Percentiles rank a stretch among this genome's conserved stretches.
These are phyloP conservation scores for Eurypyga helias DNA, from an alignment of 2,113 vertebrate species.

Conservation along the genomic window DNA sequence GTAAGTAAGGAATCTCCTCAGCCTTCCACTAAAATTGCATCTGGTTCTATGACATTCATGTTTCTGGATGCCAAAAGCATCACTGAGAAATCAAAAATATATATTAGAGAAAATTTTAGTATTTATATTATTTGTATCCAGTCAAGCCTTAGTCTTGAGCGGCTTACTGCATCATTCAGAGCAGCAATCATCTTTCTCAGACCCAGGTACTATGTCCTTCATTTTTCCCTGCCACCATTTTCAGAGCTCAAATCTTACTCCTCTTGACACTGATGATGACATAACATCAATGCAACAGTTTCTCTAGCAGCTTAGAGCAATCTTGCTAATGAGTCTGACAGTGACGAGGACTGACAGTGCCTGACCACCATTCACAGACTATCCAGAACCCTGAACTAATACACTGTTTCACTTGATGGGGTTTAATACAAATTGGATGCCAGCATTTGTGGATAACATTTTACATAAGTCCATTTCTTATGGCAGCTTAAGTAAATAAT, in stretches of 20 bases:
- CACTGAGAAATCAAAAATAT: background rate
- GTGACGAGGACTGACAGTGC: background rate
- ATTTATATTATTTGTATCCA: background rate
- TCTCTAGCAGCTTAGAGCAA: slow-evolving; percentile 8
- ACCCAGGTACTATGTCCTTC: background rate
- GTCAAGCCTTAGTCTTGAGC: background rate
- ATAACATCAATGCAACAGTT: background rate
- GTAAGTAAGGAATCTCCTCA: accelerated
- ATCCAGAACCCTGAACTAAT: background rate
- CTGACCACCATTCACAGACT: background rate
- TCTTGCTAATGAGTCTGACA: background rate
- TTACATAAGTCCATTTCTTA: background rate
- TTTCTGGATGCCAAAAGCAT: background rate
- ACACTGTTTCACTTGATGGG: background rate
- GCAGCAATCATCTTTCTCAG: background rate
- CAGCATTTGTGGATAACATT: background rate
- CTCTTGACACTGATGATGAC: background rate
- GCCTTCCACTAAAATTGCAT: background rate
- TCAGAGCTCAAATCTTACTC: background rate
- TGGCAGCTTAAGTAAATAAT: background rate
- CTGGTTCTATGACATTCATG: background rate
- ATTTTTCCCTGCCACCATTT: background rate
- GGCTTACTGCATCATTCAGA: background rate
- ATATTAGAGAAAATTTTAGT: background rate
- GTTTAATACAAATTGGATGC: background rate